Conservation (phyloP, 2,797 vertebrate species). For the Anolis apletophallus region DNA sequence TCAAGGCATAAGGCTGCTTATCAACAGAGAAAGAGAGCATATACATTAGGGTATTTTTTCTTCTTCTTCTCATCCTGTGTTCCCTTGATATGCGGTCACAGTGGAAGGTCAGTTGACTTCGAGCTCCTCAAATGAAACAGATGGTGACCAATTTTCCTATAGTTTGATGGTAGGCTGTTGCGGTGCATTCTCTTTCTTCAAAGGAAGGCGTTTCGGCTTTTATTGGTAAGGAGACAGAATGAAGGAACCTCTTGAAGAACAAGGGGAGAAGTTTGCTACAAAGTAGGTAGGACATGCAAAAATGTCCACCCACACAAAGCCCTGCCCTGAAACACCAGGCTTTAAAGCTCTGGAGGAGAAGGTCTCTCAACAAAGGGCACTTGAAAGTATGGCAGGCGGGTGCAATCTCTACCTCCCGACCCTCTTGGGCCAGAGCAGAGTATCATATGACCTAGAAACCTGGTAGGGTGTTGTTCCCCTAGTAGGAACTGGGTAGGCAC, state of each 20-base stretch:
- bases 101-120: slow-evolving; percentile 65
- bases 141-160: slow-evolving; percentile 21
- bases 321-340: slow-evolving; percentile 36
- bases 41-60: slow-evolving; percentile 12
- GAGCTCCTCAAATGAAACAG: slow-evolving; percentile 4
- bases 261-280: slow-evolving; percentile 37
- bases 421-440: slow-evolving; percentile 34
- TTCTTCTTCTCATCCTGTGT: slow-evolving; percentile 30
- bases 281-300: slow-evolving; percentile 44
- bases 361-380: slow-evolving; percentile 37
- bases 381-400: slow-evolving; percentile 43
- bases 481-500: slow-evolving; percentile 44
- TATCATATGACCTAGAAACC: slow-evolving; percentile 33
- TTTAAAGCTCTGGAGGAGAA: slow-evolving; percentile 24
- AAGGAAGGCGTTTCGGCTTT: slow-evolving; percentile 49
- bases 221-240: slow-evolving; percentile 45
- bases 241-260: slow-evolving; percentile 36
- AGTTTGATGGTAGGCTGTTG: background rate
- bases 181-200: slow-evolving; percentile 32
- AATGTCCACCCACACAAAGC: slow-evolving; percentile 37
- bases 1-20: slow-evolving; percentile 52
- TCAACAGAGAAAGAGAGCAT: background rate
- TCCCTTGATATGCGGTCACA: slow-evolving; percentile 54
- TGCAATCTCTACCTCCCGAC: slow-evolving; percentile 23
- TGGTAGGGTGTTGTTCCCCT: slow-evolving; percentile 33